Percentiles rank a stretch among this genome's conserved stretches.
phyloP scores from a whole-genome alignment of 2,797 vertebrate genomes.

The Sebastes taczanowskii region DNA sequence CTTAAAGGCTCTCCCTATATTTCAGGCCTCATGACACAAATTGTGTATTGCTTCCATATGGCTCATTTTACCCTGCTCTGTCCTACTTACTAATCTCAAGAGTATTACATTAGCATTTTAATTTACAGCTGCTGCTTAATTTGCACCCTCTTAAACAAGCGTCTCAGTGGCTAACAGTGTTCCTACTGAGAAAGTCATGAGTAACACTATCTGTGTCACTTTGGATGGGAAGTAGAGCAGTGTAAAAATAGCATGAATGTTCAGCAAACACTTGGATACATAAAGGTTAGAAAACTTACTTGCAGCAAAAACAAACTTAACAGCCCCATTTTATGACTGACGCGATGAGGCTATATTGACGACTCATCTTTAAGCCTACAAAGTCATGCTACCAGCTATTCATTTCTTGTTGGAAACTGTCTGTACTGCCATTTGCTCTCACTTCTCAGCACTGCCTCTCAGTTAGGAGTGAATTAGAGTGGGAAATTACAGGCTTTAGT shows the following conservation, averaged over 20 bases:
- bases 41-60: background rate
- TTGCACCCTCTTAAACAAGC: background rate
- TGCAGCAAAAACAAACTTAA: background rate
- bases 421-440: background rate
- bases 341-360: background rate
- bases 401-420: constrained; percentile 23
- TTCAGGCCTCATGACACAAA: background rate
- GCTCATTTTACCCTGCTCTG: background rate
- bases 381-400: constrained; percentile 19
- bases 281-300: background rate
- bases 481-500: constrained; percentile 10
- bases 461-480: constrained; percentile 37
- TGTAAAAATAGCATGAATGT: background rate
- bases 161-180: background rate
- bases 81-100: background rate
- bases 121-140: constrained; percentile 28
- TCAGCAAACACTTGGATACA: background rate
- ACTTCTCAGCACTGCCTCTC: constrained; percentile 23
- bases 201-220: background rate
- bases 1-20: background rate
- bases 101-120: background rate
- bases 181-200: background rate
- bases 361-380: background rate
- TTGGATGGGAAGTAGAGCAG: background rate
- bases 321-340: background rate